phyloP scores from a whole-genome alignment of 2,113 vertebrate species.

The Recurvirostra avosetta region DNA sequence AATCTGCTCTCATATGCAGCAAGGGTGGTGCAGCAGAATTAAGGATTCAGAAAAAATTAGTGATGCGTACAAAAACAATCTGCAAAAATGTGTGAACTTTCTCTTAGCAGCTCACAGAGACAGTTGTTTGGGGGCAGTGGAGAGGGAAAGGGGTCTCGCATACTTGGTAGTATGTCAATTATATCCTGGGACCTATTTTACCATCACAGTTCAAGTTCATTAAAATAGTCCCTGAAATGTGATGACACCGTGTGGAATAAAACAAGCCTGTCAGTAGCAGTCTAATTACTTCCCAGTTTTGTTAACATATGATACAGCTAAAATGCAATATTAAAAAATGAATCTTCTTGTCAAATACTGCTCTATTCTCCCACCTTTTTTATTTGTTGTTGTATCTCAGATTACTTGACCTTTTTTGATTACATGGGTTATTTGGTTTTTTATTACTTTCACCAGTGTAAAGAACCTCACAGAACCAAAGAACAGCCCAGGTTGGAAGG shows the following conservation, averaged over 20 bases:
- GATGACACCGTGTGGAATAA: background rate
- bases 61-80: background rate
- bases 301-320: conserved; percentile 12
- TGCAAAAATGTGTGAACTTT: background rate
- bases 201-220: background rate
- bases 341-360: background rate
- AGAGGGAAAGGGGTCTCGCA: background rate
- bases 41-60: background rate
- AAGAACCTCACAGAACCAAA: background rate
- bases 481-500: background rate
- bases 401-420: background rate
- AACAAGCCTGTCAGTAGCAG: conserved; percentile 32
- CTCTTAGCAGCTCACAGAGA: background rate
- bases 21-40: conserved; percentile 34
- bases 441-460: background rate
- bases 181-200: background rate
- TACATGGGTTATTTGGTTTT: background rate
- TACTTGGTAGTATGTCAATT: background rate
- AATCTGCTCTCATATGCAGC: conserved; percentile 22
- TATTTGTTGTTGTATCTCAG: background rate
- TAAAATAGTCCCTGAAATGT: background rate
- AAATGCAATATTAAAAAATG: conserved; percentile 1
- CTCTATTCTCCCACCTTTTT: background rate
- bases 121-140: background rate
- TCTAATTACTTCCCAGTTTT: conserved; percentile 45